Evolutionary conservation across 2,113 vertebrate species (phyloP).

Genomic region (Apistogramma diplotaenia): DNA sequence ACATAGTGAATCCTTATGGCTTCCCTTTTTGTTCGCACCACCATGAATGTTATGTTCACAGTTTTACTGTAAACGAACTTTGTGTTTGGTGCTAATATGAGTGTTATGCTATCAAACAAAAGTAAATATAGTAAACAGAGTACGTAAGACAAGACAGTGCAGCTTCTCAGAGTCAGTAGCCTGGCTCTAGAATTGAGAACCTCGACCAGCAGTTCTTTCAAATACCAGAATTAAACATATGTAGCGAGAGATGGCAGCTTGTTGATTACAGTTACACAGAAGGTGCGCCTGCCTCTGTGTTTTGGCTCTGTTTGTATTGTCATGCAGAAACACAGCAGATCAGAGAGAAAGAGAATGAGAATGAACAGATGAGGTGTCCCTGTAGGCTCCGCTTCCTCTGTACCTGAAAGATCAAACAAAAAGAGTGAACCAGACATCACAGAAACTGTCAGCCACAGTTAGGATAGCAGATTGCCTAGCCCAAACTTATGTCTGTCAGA

Average conservation of each 20-base stretch:
- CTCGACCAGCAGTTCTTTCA: not conserved
- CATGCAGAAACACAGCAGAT: conserved; percentile 43
- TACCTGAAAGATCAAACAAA: conserved; percentile 69
- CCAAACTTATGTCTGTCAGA: conserved; percentile 50
- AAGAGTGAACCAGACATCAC: conserved; percentile 46
- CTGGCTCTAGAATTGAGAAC: not conserved
- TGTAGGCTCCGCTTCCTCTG: conserved; percentile 49
- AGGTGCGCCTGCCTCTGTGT: not conserved
- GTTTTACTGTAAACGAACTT: not conserved
- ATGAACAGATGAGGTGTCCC: conserved; percentile 44
- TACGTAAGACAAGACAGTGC: not conserved
- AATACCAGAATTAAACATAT: not conserved
- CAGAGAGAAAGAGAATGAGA: conserved; percentile 42
- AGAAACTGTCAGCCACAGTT: conserved; percentile 56
- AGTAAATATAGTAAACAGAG: not conserved
- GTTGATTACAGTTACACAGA: conserved; percentile 1
- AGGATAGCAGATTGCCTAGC: conserved; percentile 56
- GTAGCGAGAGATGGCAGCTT: not conserved
- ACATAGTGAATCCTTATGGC: not conserved
- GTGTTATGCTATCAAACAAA: not conserved
- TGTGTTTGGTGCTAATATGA: not conserved
- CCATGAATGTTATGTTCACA: too few species aligned
- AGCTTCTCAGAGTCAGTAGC: not conserved
- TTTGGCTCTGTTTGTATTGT: conserved; percentile 10
- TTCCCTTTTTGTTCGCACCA: not conserved